Base-by-base conservation (phyloP, 2,797 vertebrate species). In the Myotis daubentonii region DNA sequence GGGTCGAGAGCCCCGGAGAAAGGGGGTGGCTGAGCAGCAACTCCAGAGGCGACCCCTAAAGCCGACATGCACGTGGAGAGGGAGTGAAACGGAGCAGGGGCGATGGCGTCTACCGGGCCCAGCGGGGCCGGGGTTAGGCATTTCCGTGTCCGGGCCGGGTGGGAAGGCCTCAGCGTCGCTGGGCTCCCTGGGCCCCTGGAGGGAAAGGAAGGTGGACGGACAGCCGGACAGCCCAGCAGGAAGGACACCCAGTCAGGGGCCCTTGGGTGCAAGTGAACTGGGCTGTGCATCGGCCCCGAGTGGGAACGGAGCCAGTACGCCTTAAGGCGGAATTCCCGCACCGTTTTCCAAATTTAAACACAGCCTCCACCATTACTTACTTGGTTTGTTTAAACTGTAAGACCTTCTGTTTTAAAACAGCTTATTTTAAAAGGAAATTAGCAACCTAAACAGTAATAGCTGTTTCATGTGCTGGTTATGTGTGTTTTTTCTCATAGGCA, bases 341-440 rank as follows among this genome's bases (percentile, higher is more conserved):
- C 80, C 20, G 44, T 41, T 86, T 84, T 44, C 60, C 47, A 5
- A 60, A 80, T 92, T 94, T 94, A 89, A 90, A 87, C 41, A 66
- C n/a, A 66, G 28, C 19, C 22, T 92, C 62, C 78, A 33, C 19
- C 60, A 74, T 87, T 71, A 82, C 86, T 93, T 53, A 70, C 16
- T 92, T 94, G 85, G 90, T 94, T 94, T 95, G 85, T 93, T 89
- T 96, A 94, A 94, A 62, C 51, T 78, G 3, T 33, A 70, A 70
- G 41, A 30, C 5, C 20, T 68, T n/a, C 82, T 60, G 79, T 94
- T 70, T 70, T 60, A 90, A 96, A 96, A 86, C 36, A 93, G 49
- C 51, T 95, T 96, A 82, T 87, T 96, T 94, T 79, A 92, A 79
- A 88, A 86, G 75, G 87, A 93, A 94, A 94, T 95, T 86, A 92